Evolutionary conservation across 2,888 invertebrate genomes (phyloP), one percentile per base, ranked within the genome.

Genomic region (Azorinus chamasolen): DNA sequence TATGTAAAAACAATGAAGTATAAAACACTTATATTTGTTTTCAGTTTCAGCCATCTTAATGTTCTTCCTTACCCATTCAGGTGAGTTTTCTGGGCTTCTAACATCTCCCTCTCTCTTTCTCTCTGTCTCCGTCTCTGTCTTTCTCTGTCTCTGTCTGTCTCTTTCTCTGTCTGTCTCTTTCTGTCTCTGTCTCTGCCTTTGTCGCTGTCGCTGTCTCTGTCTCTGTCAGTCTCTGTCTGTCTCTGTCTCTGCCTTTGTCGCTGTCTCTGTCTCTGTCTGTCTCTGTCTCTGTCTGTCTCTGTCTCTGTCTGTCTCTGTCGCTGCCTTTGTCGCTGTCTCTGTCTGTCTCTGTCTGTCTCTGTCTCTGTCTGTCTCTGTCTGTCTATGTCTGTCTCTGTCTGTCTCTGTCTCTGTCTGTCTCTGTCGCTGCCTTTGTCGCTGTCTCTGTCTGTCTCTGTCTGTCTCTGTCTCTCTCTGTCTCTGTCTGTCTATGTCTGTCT

Each of bases 341-440:
- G n/a, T n/a, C 41, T 41, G 41, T 41, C 41, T 41, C 41, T 41
- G 41, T 41, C 41, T 41, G 41, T 41, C 41, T 41, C 41, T 41
- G 41, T 41, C 41, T 41, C 41, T 41, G 41, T 41, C 41, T 41
- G 41, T 41, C 41, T 41, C 41, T 41, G 41, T 14, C 41, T n/a
- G n/a, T n/a, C n/a, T n/a, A n/a, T n/a, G n/a, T n/a, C n/a, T n/a
- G n/a, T n/a, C n/a, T n/a, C n/a, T 41, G 10, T 41, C 10, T 41
- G 10, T 41, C 10, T 41, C 41, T 41, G 10, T 41, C 10, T 41
- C 41, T 41, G 41, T 41, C 41, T n/a, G n/a, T n/a, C n/a, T 41
- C 41, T 41, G 10, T 41, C 41, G 8, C 41, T 41, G 10, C 14
- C 41, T 41, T 14, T 41, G 10, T 41, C 41, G 8, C 41, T 14